Conservation (phyloP, 2,888 invertebrate species). For the Pristionchus entomophagus region DNA sequence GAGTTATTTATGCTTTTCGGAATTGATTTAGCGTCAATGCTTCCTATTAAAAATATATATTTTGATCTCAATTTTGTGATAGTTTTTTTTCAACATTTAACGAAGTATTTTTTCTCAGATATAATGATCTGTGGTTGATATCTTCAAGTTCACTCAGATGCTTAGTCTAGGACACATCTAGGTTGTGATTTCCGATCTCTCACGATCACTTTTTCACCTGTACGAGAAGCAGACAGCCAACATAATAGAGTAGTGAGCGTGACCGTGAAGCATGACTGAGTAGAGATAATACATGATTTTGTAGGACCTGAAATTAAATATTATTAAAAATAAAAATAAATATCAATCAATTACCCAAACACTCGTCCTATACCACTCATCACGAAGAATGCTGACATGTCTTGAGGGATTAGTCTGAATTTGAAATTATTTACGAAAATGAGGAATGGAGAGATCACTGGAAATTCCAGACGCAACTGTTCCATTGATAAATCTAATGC, state of each 20-base stretch:
- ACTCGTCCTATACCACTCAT: not conserved
- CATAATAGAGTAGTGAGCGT: constrained; percentile 24
- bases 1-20: not conserved
- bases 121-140: too few species aligned
- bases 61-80: too few species aligned
- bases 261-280: constrained; percentile 2
- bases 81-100: too few species aligned
- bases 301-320: not conserved
- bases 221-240: constrained; percentile 1
- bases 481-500: too few species aligned
- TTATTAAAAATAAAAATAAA: not conserved
- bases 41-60: not conserved
- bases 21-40: not conserved
- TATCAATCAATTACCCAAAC: not conserved
- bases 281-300: not conserved
- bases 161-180: not conserved
- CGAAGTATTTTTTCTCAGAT: too few species aligned
- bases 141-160: too few species aligned
- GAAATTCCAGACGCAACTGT: too few species aligned
- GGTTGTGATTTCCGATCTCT: not conserved
- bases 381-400: not conserved
- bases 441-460: too few species aligned
- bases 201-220: not conserved
- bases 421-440: not conserved
- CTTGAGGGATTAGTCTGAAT: constrained; percentile 20